A percentile compares a stretch with the other conserved stretches of the same genome.
Conservation (phyloP, 2,797 vertebrate species). For the Enteromius anoplus region DNA sequence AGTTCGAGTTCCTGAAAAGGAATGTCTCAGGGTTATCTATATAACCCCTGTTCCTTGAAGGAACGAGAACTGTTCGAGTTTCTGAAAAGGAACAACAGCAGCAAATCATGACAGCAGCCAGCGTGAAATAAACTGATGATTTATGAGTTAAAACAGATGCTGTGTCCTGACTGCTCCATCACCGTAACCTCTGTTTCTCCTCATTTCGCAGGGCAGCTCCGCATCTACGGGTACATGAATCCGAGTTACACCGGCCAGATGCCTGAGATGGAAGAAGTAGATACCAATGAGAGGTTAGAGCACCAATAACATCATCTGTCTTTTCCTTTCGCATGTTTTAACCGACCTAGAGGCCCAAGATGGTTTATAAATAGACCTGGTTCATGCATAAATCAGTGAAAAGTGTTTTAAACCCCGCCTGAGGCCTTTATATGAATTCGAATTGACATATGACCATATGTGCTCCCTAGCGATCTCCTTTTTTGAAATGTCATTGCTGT, state of each 20-base stretch:
- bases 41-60: too few species aligned
- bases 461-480: conserved; percentile 22
- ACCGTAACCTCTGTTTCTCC: conserved; percentile 48
- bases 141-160: conserved; percentile 11
- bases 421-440: conserved; percentile 38
- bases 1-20: too few species aligned
- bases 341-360: neutral
- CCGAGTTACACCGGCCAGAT: conserved; percentile 61
- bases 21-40: too few species aligned
- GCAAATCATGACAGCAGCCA: conserved; percentile 23
- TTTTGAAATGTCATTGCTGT: conserved; percentile 2
- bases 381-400: conserved; percentile 33
- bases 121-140: neutral
- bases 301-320: neutral
- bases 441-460: conserved; percentile 14
- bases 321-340: conserved; percentile 4
- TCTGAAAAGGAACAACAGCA: neutral
- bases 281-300: conserved; percentile 66
- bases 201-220: conserved; percentile 61
- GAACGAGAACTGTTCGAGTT: too few species aligned
- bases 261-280: conserved; percentile 68
- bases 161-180: conserved; percentile 12
- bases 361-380: conserved; percentile 25
- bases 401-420: conserved; percentile 9
- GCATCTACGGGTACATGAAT: conserved; percentile 67